Conservation (phyloP, 2,888 invertebrate genomes). For the Dynastes tityus region DNA sequence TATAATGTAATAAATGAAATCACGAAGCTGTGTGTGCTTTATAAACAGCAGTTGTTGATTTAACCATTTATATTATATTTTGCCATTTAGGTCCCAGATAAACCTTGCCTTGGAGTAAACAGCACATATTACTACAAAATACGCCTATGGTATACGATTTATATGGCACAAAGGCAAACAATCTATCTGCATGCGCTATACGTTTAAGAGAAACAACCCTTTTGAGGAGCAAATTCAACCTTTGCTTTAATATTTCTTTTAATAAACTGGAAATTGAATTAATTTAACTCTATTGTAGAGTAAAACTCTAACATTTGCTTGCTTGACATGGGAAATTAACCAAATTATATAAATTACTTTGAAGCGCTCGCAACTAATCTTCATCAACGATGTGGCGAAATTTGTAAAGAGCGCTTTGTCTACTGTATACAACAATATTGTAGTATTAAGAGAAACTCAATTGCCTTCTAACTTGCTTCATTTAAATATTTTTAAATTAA, state of each 20-base stretch:
- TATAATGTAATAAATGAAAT: slow-evolving; percentile 21
- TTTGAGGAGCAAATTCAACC: background rate
- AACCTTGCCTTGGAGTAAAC: background rate
- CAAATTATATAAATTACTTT: too few relatives aligned
- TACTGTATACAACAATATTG: too few relatives aligned
- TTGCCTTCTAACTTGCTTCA: too few relatives aligned
- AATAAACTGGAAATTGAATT: background rate
- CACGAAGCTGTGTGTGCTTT: slow-evolving; percentile 18
- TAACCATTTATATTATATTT: background rate
- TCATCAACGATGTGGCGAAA: too few relatives aligned
- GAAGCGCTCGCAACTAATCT: too few relatives aligned
- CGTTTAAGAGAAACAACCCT: background rate
- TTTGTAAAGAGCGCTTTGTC: too few relatives aligned
- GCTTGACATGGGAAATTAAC: too few relatives aligned
- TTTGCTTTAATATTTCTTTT: background rate
- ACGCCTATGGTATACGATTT: background rate
- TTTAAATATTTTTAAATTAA: too few relatives aligned
- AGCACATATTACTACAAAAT: background rate
- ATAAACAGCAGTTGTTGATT: slow-evolving; percentile 23
- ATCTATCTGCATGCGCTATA: background rate
- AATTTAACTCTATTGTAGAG: background rate
- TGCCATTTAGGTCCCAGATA: background rate
- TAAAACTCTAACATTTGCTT: background rate
- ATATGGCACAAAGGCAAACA: too few relatives aligned
- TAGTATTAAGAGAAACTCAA: too few relatives aligned